Evolutionary conservation across 2,797 vertebrate species (phyloP).

Genomic region (Syngnathus acus): DNA sequence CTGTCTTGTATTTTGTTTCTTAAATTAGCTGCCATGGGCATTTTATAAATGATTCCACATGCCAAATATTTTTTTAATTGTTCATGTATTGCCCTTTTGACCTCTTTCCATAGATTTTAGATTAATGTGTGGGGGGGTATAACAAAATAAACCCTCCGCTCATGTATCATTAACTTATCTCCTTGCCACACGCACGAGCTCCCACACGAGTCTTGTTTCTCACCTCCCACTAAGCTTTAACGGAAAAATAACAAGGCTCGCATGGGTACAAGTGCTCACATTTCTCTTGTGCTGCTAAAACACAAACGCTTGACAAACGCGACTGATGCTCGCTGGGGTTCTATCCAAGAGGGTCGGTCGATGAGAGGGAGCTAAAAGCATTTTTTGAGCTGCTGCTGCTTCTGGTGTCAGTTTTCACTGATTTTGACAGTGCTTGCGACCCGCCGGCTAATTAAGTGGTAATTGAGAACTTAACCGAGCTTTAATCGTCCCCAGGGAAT

Average conservation of each 20-base stretch:
- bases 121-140: neutral
- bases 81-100: no score
- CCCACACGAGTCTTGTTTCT: neutral
- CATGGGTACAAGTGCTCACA: neutral
- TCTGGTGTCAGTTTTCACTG: slow-evolving; percentile 10
- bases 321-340: neutral
- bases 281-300: neutral
- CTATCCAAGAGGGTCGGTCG: neutral
- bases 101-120: neutral
- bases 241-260: neutral
- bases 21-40: no score
- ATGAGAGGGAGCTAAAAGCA: slow-evolving; percentile 11
- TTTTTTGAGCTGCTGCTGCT: neutral
- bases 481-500: slow-evolving; percentile 8
- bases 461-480: slow-evolving; percentile 11
- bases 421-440: slow-evolving; percentile 7
- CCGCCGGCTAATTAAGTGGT: slow-evolving; percentile 16
- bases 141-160: neutral
- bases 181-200: neutral
- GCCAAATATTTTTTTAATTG: neutral
- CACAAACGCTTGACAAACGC: neutral
- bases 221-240: neutral
- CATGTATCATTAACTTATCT: neutral
- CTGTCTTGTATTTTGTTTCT: no score
- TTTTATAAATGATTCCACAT: neutral